Base-by-base conservation (phyloP, 2,113 vertebrate genomes). In the Hymenochirus boettgeri region DNA sequence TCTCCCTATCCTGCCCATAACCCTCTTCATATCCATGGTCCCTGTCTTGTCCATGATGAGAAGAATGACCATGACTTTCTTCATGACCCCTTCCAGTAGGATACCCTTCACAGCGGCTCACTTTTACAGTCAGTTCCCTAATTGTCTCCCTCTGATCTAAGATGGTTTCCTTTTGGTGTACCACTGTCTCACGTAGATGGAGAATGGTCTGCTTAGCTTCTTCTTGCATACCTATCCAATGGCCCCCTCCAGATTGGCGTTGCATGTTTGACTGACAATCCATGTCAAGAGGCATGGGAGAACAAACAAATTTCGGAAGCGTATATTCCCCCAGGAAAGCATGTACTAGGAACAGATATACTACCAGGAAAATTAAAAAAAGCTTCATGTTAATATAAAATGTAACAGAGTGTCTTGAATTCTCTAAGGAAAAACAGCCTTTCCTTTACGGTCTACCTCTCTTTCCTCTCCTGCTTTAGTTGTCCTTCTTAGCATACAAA, bases 161-260 rank as follows among this genome's bases (percentile, higher is more conserved):
- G 56, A 91, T 89, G 47, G 83, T 89, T 76, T 92, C 90, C 18
- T 87, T 90, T 79, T 92, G 88, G 31, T 85, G 85, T 9, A 92
- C 80, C 1, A 91, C 76, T 57, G 82, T 89, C 75, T 92, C 90
- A 39, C 87, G 82, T 8, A 92, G 81, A 71, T 89, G 84, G 29
- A 90, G 74, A 70, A 90, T 88, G 31, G 84, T 88, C 39, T 82
- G 73, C 70, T 89, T 90, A 56, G 89, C 84, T 61, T 92, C 89
- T 11, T 89, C 89, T 1, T 83, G 82, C n/a, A 82, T 77, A 17
- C 84, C 85, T 72, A 80, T 82, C 84, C 81, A 85, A 35, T 62
- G 76, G 62, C 63, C 79, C 46, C 58, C 77, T 47, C 59, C 59
- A 72, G 74, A 1, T 2, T 66, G 69, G 3, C 78, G 75, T 7